phyloP scores from a whole-genome alignment of 2,888 invertebrate species.

The Alloplasta piceator region DNA sequence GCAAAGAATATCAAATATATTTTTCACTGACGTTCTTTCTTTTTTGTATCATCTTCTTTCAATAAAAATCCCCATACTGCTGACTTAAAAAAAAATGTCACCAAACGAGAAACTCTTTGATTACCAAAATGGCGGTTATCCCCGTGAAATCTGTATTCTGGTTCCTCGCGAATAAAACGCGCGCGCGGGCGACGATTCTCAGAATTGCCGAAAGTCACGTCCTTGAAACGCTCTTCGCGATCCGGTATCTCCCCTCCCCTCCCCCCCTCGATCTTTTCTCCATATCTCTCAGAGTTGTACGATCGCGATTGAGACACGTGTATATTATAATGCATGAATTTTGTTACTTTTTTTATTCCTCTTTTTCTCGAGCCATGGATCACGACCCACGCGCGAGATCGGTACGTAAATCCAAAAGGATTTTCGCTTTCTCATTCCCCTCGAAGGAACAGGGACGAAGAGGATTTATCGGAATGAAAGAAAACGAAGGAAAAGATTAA shows the following conservation, averaged over 20 bases:
- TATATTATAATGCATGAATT: too few relatives aligned
- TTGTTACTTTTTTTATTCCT: too few relatives aligned
- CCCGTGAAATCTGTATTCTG: slow-evolving; percentile 44
- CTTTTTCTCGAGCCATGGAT: slow-evolving; percentile 1
- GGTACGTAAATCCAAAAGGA: background rate
- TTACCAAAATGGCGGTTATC: slow-evolving; percentile 1
- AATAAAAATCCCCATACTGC: too few relatives aligned
- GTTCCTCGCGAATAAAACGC: slow-evolving; percentile 20
- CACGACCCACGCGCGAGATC: slow-evolving; percentile 16
- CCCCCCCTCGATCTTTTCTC: background rate
- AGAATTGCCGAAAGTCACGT: slow-evolving; percentile 64
- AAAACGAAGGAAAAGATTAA: background rate
- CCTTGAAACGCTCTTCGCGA: slow-evolving; percentile 57
- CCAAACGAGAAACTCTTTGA: slow-evolving; percentile 11
- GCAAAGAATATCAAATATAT: too few relatives aligned
- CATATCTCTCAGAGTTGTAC: slow-evolving; percentile 8
- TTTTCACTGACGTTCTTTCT: too few relatives aligned
- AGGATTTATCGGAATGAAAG: background rate
- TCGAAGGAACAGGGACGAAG: background rate
- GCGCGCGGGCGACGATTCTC: slow-evolving; percentile 42
- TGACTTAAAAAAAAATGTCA: too few relatives aligned
- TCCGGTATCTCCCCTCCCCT: slow-evolving; percentile 37
- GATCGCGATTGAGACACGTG: background rate
- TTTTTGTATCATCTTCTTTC: too few relatives aligned
- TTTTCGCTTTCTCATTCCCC: slow-evolving; percentile 12